Evolutionary conservation across 2,113 vertebrate genomes (phyloP).

Genomic region (Anseranas semipalmata): DNA sequence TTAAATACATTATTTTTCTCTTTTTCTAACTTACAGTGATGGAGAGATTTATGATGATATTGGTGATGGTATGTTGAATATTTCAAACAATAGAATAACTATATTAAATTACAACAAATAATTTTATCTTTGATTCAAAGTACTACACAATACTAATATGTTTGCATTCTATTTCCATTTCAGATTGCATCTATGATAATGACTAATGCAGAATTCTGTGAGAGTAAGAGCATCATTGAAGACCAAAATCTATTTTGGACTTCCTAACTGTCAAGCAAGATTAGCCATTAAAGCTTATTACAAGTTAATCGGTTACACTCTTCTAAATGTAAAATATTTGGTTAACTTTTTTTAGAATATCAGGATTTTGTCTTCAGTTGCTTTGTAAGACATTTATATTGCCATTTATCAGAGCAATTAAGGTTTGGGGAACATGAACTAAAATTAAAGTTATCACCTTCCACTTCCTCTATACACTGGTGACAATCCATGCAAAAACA

Average conservation of each 20-base stretch:
- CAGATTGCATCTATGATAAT: conserved; percentile 86
- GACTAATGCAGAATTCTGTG: conserved; percentile 52
- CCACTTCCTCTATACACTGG: background rate
- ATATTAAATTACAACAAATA: background rate
- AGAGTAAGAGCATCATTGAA: background rate
- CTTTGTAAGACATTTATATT: background rate
- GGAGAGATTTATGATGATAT: conserved; percentile 94
- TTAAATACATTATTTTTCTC: conserved; percentile 7
- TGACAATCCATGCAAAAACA: background rate
- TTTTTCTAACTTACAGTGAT: conserved; percentile 79
- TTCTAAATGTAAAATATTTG: background rate
- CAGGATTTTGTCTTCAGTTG: background rate
- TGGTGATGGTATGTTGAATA: conserved; percentile 84
- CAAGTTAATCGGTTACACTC: background rate
- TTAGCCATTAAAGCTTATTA: background rate
- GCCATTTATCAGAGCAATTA: background rate
- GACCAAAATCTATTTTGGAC: background rate
- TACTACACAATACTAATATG: background rate
- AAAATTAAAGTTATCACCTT: background rate
- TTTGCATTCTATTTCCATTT: conserved; percentile 22
- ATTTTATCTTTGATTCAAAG: background rate
- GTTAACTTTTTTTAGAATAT: background rate
- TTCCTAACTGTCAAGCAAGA: background rate
- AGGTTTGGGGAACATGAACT: background rate
- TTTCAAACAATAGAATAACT: background rate